phyloP scores from a whole-genome alignment of 1,140 invertebrate species.

The Phenacoccus solenopsis region DNA sequence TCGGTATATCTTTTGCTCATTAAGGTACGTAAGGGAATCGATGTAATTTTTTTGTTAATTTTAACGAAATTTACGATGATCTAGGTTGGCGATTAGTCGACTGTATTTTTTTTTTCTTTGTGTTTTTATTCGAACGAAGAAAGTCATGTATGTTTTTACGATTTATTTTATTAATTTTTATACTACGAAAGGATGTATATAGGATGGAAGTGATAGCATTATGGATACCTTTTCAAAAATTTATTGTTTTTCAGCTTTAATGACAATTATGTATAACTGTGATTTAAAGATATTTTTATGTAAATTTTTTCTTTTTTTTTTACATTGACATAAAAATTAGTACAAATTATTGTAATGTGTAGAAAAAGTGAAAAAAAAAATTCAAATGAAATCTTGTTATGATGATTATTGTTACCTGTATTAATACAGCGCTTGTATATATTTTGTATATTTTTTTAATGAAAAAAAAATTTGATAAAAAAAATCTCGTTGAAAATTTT shows the following conservation, averaged over 20 bases:
- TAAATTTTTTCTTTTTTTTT: constrained; percentile 11
- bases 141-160: background rate
- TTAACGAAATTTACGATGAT: no score
- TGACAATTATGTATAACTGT: constrained; percentile 12
- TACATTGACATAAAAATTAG: constrained; percentile 6
- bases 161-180: background rate
- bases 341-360: background rate
- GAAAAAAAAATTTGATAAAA: background rate
- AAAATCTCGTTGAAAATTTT: background rate
- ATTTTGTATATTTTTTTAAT: background rate
- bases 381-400: background rate
- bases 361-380: background rate
- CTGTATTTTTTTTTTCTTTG: background rate
- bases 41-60: background rate
- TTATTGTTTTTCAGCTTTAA: background rate
- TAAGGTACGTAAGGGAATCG: constrained; percentile 12
- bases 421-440: constrained; percentile 1
- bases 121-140: background rate
- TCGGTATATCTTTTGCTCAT: background rate
- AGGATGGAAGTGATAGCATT: background rate
- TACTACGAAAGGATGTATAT: background rate
- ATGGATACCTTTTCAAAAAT: background rate
- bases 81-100: background rate
- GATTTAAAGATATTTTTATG: constrained; percentile 12
- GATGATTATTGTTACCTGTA: constrained; percentile 13